Evolutionary conservation across 2,888 invertebrate genomes (phyloP), one percentile per base, ranked within the genome.

Genomic region (Melieria picta): DNA sequence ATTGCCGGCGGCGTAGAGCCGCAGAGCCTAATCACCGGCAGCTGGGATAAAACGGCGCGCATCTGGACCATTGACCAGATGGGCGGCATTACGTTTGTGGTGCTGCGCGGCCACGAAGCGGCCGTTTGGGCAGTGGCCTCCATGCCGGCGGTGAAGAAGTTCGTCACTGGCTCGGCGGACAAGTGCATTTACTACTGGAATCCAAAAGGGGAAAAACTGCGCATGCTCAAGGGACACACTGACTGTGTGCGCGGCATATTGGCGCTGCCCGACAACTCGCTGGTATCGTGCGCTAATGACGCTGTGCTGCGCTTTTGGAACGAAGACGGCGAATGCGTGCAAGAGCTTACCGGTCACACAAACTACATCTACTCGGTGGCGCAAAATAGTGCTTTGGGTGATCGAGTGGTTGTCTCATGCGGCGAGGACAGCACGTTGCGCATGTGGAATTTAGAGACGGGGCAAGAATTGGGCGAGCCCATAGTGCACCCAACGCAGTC

Each of bases 271-370:
- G 85, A 90, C n/a, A 90, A 91, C 55, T 90, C 92, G 58, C 94
- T 99, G 85, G 87, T 98, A 1, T 97, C 97, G 62, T 95, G 95
- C 82, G 92, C 96, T 45, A 99, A 99, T 87, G 99, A 99, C 88
- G 94, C 95, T 0, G 90, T 93, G 0, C 90, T 99, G 60, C 91
- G 93, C 77, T 89, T 92, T 67, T 99, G 99, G 99, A 90, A 92
- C 4, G 90, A 91, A 71, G 89, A 90, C 64, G 96, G 96, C 43
- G 91, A 93, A 78, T 94, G 94, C 82, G 84, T 95, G 6, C 90
- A 91, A 68, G 92, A 92, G 71, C 91, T 91, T 80, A 92, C 91
- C 84, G 96, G 96, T 0, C 97, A 97, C 85, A 90, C 92, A 56
- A 96, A 94, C 88, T 98, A 94, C 85, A 94, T 98, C 78, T 98